Base-by-base conservation (phyloP, 2,113 vertebrate species). In the Cottus gobio region DNA sequence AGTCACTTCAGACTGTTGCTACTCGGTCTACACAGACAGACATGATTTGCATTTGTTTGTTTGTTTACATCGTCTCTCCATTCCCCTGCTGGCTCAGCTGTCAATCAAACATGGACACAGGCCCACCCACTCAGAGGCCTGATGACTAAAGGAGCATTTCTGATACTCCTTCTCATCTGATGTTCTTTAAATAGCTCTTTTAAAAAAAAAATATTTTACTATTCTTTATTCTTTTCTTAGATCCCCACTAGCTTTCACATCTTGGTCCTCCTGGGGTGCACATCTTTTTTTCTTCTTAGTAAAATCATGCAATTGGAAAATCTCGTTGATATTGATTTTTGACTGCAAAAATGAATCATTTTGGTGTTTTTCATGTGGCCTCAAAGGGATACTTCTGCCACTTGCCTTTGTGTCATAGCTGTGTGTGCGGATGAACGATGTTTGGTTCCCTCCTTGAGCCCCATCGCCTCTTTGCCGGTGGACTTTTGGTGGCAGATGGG, bases 31-130 rank as follows among this genome's bases (percentile, higher is more conserved):
- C 1, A 3, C 31, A 20, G 48, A 63, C 56, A 50, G 28, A 30
- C 10, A 10, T 34, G 44, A 50, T 50, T 50, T 68, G 65, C 20
- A 22, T 52, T 36, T 24, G 5, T 50, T 22, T 8, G 34, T 75
- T 54, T 75, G 18, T 30, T 65, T 65, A 42, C 13, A 52, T 24
- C 26, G 20, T 71, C 66, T 54, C 26, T 63, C 44, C 24, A 30
- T 52, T n/a, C 7, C 7, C 30, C 65, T 77, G 57, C 24, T 42
- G 7, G 57, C 34, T 70, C 31, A 63, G 46, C 36, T 64, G 58
- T 57, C 50, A 67, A 5, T 67, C 63, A 46, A 66, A 66, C 61
- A 52, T 3, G 12, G 28, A 68, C 46, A 26, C n/a, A 37, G 50
- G 31, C 48, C 22, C 8, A 6, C 42, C 56, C 56, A 61, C 42